A percentile compares a stretch with the other conserved stretches of the same genome.
phyloP scores from a whole-genome alignment of 2,888 invertebrate genomes.

The Drosophila anceps region DNA sequence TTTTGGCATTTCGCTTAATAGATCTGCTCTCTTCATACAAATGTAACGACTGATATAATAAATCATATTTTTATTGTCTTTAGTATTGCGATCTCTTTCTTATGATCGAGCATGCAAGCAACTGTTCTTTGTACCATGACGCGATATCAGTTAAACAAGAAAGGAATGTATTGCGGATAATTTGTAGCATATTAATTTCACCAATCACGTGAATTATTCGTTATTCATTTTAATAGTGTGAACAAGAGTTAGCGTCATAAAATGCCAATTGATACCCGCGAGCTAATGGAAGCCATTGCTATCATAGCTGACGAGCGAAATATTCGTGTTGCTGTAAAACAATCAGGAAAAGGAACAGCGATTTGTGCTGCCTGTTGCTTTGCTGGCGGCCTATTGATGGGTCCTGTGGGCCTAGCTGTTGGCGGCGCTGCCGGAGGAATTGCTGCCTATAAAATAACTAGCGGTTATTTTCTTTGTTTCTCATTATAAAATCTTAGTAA shows the following conservation, averaged over 20 bases:
- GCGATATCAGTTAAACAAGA: background rate
- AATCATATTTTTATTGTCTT: background rate
- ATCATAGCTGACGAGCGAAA: conserved; percentile 83
- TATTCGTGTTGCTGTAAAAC: conserved; percentile 80
- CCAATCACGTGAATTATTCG: background rate
- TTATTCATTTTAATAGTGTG: background rate
- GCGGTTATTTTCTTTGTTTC: conserved; percentile 64
- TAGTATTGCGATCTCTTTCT: conserved; percentile 18
- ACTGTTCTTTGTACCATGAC: conserved; percentile 45
- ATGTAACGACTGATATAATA: background rate
- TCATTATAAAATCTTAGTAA: background rate
- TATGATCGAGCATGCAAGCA: background rate
- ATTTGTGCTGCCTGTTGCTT: conserved; percentile 83
- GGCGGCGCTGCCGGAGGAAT: conserved; percentile 84
- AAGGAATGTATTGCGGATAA: background rate
- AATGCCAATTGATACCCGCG: conserved; percentile 83
- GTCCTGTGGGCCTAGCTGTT: conserved; percentile 83
- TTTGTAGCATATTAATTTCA: background rate
- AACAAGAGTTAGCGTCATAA: conserved; percentile 14
- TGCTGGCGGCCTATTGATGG: conserved; percentile 82
- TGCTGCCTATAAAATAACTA: conserved; percentile 80
- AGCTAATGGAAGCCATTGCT: conserved; percentile 83
- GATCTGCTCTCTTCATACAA: conserved; percentile 25
- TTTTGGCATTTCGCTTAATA: conserved; percentile 9
- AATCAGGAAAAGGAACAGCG: conserved; percentile 81